These are phyloP conservation scores for Telenomus remus DNA, from an alignment of 1,140 invertebrate species.

Conservation along the genomic window DNA sequence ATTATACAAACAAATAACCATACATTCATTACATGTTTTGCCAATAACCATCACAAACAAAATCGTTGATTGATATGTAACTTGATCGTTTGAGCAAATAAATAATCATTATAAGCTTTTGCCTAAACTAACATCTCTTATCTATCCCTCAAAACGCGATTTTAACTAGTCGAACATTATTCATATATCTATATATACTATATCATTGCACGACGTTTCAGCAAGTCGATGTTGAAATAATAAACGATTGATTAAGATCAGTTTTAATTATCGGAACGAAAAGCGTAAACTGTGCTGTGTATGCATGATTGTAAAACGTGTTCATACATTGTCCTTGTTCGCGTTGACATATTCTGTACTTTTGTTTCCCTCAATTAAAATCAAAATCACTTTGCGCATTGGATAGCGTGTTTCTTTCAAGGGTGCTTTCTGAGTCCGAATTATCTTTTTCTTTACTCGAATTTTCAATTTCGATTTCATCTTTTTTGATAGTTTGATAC, in stretches of 20 bases:
- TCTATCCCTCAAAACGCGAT: too few species aligned
- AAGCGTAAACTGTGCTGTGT: too few species aligned
- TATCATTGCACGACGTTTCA: slow-evolving; percentile 1
- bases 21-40: too few species aligned
- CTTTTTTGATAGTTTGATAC: slow-evolving; percentile 6
- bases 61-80: too few species aligned
- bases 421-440: slow-evolving; percentile 72
- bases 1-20: too few species aligned
- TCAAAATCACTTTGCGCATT: slow-evolving; percentile 73
- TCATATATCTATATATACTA: slow-evolving; percentile 22
- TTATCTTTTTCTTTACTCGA: slow-evolving; percentile 62
- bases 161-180: too few species aligned
- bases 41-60: too few species aligned
- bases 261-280: not conserved
- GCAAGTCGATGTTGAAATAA: not conserved
- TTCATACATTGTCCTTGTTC: too few species aligned
- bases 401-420: slow-evolving; percentile 67
- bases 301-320: too few species aligned
- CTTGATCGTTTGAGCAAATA: slow-evolving; percentile 1
- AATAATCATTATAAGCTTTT: not conserved
- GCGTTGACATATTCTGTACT: too few species aligned
- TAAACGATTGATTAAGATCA: too few species aligned
- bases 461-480: slow-evolving; percentile 30
- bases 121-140: not conserved
- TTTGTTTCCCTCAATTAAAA: slow-evolving; percentile 63